These are phyloP conservation scores for Phoeniculus purpureus DNA, from an alignment of 2,797 vertebrate genomes.

Conservation along the genomic window DNA sequence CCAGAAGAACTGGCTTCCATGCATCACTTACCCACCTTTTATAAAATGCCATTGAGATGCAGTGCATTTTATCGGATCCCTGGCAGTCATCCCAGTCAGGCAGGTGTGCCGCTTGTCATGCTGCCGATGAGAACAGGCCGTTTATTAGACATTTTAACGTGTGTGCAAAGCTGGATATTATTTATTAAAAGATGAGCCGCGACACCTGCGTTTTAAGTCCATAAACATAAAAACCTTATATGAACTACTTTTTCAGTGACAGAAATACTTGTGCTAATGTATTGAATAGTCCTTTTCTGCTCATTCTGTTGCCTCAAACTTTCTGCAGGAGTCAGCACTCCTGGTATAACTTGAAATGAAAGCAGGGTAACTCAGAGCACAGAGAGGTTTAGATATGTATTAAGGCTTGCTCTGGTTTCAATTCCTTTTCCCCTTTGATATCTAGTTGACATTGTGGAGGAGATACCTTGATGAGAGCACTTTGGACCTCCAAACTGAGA, in stretches of 20 bases:
- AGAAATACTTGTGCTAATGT: neutral
- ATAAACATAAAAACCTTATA: neutral
- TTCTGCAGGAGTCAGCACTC: neutral
- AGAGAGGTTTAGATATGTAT: neutral
- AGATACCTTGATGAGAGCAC: neutral
- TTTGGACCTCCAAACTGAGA: neutral
- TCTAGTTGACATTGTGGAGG: neutral
- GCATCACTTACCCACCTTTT: slow-evolving; percentile 38
- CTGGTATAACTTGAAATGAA: neutral
- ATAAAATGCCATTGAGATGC: slow-evolving; percentile 39
- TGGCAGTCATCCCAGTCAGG: slow-evolving; percentile 59
- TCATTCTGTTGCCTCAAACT: neutral
- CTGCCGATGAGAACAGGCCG: neutral
- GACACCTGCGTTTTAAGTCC: slow-evolving; percentile 11
- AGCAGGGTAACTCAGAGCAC: neutral
- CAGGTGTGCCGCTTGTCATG: slow-evolving; percentile 64
- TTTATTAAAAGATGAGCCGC: neutral
- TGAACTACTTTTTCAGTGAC: neutral
- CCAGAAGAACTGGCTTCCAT: neutral
- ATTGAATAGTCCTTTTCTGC: neutral
- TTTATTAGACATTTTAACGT: slow-evolving; percentile 40
- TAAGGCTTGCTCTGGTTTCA: neutral
- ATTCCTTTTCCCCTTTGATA: neutral
- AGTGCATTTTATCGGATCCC: slow-evolving; percentile 40
- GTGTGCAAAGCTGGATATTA: neutral